Base-by-base conservation (phyloP, 2,797 vertebrate genomes). In the Sandelia bainsii region DNA sequence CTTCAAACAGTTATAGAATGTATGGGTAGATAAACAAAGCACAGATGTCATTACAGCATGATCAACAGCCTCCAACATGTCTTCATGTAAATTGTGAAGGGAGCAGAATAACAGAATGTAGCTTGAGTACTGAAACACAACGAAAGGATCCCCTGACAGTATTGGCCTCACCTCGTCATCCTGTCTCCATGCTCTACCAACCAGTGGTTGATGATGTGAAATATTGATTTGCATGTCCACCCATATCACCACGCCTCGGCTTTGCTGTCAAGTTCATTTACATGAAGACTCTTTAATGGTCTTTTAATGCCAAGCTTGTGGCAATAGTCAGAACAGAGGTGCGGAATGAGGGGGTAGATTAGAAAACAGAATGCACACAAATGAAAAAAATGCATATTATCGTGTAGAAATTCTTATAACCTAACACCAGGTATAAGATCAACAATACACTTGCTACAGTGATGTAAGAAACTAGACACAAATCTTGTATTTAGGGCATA, bases 191-290 rank as follows among this genome's bases (percentile, higher is more conserved):
- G 83, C 79, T 89, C 84, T 73, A 79, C 78, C 87, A 87, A 84
- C 81, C 79, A 72, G 76, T 25, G 82, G 80, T 81, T 91, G 91
- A 89, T 82, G 90, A 92, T 90, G 90, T 94, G 84, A 94, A 93
- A 94, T 94, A 94, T 95, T 93, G 94, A 95, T 94, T 94, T 90
- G 84, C 89, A 90, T 91, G 91, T 95, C 93, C 90, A 87, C 81
- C 91, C 87, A 71, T 83, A 91, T 93, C 90, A 92, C 89, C 85
- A 86, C 66, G 84, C 88, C 85, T 82, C 72, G 85, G 81, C 89
- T 89, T 87, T 60, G 77, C 91, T 94, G 92, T 93, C 93, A 89
- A 75, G 81, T 91, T 89, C 82, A 85, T 93, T 94, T 93, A 93
- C 80, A 85, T 67, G 84, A 72, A 68, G 77, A 65, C 67, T 67